Base-by-base conservation (phyloP, 2,797 vertebrate genomes). In the Arnoldichthys spilopterus region DNA sequence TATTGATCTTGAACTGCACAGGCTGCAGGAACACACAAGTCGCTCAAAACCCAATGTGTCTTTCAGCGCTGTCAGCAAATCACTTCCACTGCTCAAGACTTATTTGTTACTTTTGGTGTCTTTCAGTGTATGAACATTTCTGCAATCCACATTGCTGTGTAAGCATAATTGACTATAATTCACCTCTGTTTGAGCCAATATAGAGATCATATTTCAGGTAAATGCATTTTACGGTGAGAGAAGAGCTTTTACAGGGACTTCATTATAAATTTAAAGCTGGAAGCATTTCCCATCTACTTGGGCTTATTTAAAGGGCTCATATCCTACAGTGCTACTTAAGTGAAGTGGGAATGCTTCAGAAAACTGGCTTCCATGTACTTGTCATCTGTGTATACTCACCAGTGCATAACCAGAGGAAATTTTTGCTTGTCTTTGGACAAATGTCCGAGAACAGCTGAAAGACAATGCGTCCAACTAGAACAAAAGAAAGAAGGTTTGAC, bases 381-480 rank as follows among this genome's bases (percentile, higher is more conserved):
- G 54, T 7, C 13, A 8, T 18, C 43, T 9, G 6, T 32, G 4
- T 3, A 59, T 81, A 92, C 94, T 91, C 80, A 99, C 98, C 98
- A 43, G 98, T 98, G 90, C 98, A 99, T 82, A 99, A 90, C 90
- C 93, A 97, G 85, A 98, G 96, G 88, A 99, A 99, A 91, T 99
- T 99, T 93, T 96, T 98, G 91, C 98, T 97, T 37, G 98, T 99
- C 94, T 96, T 98, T 84, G 98, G 97, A 94, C 98, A 99, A 86
- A 97, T 89, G 85, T 99, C 98, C 28, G 93, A 99, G 92, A 98
- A 99, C 80, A 99, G 97, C 81, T 99, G 97, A 93, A 98, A 98
- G 88, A 99, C 96, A 87, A 99, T 99, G 70, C 97, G 96, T 86
- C 98, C 98, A 94, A 98, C 98, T 99, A 78, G 15, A 43, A 66